Percentiles rank a stretch among this genome's conserved stretches.
Evolutionary conservation across 92 coral and sea anemone species (phyloP).

Genomic region (Epizoanthus stellaris): DNA sequence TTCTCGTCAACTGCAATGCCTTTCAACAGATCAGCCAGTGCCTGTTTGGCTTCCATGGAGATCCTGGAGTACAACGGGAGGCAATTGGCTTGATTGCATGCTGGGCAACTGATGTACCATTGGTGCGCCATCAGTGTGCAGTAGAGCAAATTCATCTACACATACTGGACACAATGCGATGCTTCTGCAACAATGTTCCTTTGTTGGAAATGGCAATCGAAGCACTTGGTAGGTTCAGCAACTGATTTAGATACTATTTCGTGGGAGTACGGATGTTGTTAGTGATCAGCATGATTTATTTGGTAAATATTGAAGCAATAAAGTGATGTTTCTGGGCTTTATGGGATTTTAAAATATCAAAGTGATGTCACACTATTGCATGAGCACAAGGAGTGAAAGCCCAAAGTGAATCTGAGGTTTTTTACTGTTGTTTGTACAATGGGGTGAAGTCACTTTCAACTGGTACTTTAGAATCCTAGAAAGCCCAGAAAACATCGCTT

Average conservation of each 20-base stretch:
- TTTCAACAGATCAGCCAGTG: constrained; percentile 59
- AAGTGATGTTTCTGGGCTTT: too few species aligned
- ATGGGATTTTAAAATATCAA: too few species aligned
- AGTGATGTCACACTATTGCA: too few species aligned
- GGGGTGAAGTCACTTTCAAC: too few species aligned
- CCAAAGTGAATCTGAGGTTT: too few species aligned
- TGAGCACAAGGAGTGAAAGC: too few species aligned
- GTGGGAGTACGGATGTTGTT: not conserved
- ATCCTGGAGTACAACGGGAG: constrained; percentile 74
- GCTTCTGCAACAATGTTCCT: constrained; percentile 39
- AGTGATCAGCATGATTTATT: too few species aligned
- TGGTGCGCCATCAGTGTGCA: constrained; percentile 87
- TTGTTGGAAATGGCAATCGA: constrained; percentile 90
- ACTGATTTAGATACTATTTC: not conserved
- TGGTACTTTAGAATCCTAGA: too few species aligned
- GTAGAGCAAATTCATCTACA: constrained; percentile 70
- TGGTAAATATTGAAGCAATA: too few species aligned
- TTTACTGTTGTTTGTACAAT: too few species aligned
- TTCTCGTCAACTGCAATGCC: constrained; percentile 69
- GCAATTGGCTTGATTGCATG: constrained; percentile 87
- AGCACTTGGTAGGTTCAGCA: constrained; percentile 73
- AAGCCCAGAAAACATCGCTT: too few species aligned
- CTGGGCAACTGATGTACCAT: constrained; percentile 80
- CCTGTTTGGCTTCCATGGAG: constrained; percentile 40
- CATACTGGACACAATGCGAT: constrained; percentile 66